A percentile compares a stretch with the other conserved stretches of the same genome.
These are phyloP conservation scores for Eupithecia abbreviata DNA, from an alignment of 2,888 invertebrate species.

Conservation along the genomic window DNA sequence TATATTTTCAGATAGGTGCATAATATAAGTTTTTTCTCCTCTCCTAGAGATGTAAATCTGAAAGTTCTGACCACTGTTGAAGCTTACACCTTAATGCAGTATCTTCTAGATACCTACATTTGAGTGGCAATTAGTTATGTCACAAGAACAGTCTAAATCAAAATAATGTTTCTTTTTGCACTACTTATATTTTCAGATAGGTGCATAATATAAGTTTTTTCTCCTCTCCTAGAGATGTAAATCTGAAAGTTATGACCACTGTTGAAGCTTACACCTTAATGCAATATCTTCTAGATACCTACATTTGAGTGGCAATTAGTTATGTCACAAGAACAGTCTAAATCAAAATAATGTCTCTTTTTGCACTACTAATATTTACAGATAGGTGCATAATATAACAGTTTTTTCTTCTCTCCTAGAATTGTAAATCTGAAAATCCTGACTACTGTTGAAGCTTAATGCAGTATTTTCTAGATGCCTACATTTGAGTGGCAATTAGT, in stretches of 20 bases:
- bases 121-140: neutral
- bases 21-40: too few relatives aligned
- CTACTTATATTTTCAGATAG: too few relatives aligned
- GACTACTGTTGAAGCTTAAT: neutral
- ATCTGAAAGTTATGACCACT: neutral
- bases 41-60: neutral
- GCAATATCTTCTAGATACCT: too few relatives aligned
- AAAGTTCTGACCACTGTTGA: neutral
- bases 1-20: too few relatives aligned
- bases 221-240: neutral
- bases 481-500: neutral
- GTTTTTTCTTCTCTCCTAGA: too few relatives aligned
- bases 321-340: neutral
- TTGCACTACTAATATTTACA: too few relatives aligned
- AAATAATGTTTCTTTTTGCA: neutral
- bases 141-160: neutral
- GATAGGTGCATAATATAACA: too few relatives aligned
- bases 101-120: neutral
- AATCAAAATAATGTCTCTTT: neutral
- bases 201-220: too few relatives aligned
- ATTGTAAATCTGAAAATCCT: neutral
- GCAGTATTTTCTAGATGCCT: too few relatives aligned
- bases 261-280: neutral
- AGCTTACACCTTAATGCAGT: neutral
- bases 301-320: neutral